Percentiles rank a stretch among this genome's conserved stretches.
Evolutionary conservation across 2,113 vertebrate genomes (phyloP).

Genomic region (Neotragus pygmaeus): DNA sequence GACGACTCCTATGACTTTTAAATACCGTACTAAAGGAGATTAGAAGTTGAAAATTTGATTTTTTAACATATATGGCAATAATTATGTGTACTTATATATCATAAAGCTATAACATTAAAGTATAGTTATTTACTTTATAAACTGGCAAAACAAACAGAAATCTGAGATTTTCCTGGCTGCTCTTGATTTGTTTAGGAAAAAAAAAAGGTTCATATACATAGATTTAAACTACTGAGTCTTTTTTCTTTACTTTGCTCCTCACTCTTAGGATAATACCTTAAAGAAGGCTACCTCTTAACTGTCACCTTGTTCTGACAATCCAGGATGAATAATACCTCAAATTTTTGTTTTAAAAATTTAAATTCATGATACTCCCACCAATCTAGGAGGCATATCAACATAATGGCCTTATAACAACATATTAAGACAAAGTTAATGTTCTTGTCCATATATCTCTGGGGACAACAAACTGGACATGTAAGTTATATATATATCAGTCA

Average conservation of each 20-base stretch:
- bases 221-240: background rate
- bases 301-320: background rate
- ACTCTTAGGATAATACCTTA: background rate
- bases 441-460: background rate
- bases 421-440: background rate
- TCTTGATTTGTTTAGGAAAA: background rate
- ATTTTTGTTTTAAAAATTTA: conserved; percentile 3
- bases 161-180: background rate
- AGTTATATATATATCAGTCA: conserved; percentile 79
- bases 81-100: background rate
- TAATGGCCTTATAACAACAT: background rate
- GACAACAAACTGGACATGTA: background rate
- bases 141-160: background rate
- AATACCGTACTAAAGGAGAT: background rate
- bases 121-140: background rate
- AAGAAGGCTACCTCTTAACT: background rate
- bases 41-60: background rate
- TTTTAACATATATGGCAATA: background rate
- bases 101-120: background rate
- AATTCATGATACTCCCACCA: background rate
- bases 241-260: conserved; percentile 6
- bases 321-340: background rate
- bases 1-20: background rate
- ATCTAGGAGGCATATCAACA: background rate
- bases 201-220: background rate